Evolutionary conservation across 2,888 invertebrate genomes (phyloP), one percentile per base, ranked within the genome.

Genomic region (Coleophora deauratella): DNA sequence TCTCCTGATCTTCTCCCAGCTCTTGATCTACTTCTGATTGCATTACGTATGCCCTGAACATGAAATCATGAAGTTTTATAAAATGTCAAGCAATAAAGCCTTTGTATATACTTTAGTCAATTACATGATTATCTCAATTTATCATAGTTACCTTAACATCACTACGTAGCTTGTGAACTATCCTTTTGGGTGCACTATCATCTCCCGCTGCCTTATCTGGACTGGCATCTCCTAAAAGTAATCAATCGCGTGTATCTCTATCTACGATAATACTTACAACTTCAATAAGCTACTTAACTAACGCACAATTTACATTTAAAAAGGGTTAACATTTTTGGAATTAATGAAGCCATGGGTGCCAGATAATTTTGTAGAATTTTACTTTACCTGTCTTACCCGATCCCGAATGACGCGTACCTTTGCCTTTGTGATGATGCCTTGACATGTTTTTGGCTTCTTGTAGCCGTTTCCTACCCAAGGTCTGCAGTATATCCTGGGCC

Each of bases 401-500:
- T 31, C 13, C 15, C n/a, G n/a, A 11, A 12, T 34, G 28, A 42
- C 42, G 39, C 38, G 46, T 56, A 72, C 72, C 66, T 66, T 72
- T 73, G 3, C 47, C 62, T 53, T 61, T 59, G 55, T 72, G 66
- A 10, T 36, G 15, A 4, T 37, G 10, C 52, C 61, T 49, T 1
- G 88, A 88, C 78, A 88, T 89, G 48, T 69, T 86, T 42, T 89
- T 88, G 4, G 95, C 96, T 75, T 96, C 96, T 89, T 94, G 94
- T 39, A 96, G 78, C 10, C 96, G 88, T 61, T 95, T 96, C 35
- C 94, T 87, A 4, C 96, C 96, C 27, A 96, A 86, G 9, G 93
- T 94, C 67, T 96, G 95, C n/a, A 96, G 86, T 50, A 96, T 96
- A 52, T 96, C 95, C 73, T 97, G 96, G 0, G 98, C 98, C 74